Evolutionary conservation across 2,888 invertebrate genomes (phyloP), one percentile per base, ranked within the genome.

Genomic region (Andrena flavipes): DNA sequence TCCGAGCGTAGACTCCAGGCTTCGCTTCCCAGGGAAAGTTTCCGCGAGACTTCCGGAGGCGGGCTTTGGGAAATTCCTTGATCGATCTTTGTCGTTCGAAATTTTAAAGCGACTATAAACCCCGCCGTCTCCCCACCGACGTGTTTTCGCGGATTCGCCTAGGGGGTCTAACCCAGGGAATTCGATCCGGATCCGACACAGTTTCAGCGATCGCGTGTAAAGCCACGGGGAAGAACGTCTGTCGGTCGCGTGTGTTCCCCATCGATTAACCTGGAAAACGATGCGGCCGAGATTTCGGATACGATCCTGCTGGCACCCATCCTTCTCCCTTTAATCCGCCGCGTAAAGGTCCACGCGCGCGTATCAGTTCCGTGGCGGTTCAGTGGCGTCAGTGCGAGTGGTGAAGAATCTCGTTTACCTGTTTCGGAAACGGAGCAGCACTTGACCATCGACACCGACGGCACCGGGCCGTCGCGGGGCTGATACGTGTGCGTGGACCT

Each of bases 1-100:
- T 13, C 54, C 54, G 23, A 8, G 20, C 20, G 23, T 35, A 35
- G 35, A 10, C 10, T 10, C 35, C 35, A 42, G 35, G 13, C 13
- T 42, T 42, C 3, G 35, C 13, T 3, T 42, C 42, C 13, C 3
- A 3, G 42, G 10, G 8, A 20, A 63, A 63, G 23, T 20, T 63
- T 35, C 13, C 23, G 23, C 35, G 7, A n/a, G 8, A 13, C 13
- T 20, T 4, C 13, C 42, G 20, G 13, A 2, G 23, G 10, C 54
- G 56, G 23, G 1, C 42, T 62, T 62, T 62, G 20, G 62, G 33
- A 29, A 35, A 62, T 33, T n/a, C 33, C 62, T n/a, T 62, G 16
- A 62, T 62, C 62, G 62, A 62, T 62, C 62, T 62, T 13, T 5
- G 33, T 33, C 30, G 30, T 20, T 62, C 2, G n/a, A 62, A n/a